phyloP scores from a whole-genome alignment of 2,888 invertebrate genomes.

The Itoplectis maculator region DNA sequence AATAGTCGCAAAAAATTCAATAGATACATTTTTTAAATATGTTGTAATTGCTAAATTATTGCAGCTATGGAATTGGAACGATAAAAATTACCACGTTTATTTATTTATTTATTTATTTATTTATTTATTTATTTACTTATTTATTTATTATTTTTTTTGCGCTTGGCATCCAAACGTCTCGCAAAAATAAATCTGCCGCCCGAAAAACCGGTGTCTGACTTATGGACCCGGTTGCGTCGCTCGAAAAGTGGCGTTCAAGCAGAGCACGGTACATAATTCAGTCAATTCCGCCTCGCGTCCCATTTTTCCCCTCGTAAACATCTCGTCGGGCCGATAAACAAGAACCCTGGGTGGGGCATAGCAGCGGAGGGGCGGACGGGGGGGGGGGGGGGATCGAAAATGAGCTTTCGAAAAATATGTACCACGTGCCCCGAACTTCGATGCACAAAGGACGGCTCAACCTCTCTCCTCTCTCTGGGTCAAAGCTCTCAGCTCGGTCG shows the following conservation, averaged over 20 bases:
- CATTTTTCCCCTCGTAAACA: slow-evolving; percentile 5
- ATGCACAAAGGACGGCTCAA: background rate
- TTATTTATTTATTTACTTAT: background rate
- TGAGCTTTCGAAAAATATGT: background rate
- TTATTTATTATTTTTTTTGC: too few relatives aligned
- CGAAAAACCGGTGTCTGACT: background rate
- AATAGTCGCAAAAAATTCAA: too few relatives aligned
- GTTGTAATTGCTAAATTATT: too few relatives aligned
- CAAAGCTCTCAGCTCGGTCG: slow-evolving; percentile 22
- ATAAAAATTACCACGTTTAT: too few relatives aligned
- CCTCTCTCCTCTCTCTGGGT: background rate
- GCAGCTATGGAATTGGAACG: too few relatives aligned
- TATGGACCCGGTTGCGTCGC: background rate
- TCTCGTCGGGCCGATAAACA: slow-evolving; percentile 3
- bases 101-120: background rate
- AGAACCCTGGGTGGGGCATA: too few relatives aligned
- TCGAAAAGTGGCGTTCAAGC: background rate
- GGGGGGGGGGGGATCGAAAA: background rate
- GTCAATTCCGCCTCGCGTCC: background rate
- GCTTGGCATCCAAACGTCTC: background rate
- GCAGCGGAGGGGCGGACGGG: too few relatives aligned
- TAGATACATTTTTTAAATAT: too few relatives aligned
- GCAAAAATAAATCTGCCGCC: background rate
- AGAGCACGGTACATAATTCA: background rate
- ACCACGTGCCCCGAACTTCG: background rate